A percentile compares a stretch with the other conserved stretches of the same genome.
phyloP scores from a whole-genome alignment of 2,797 vertebrate species.

The Adrianichthys oophorus region DNA sequence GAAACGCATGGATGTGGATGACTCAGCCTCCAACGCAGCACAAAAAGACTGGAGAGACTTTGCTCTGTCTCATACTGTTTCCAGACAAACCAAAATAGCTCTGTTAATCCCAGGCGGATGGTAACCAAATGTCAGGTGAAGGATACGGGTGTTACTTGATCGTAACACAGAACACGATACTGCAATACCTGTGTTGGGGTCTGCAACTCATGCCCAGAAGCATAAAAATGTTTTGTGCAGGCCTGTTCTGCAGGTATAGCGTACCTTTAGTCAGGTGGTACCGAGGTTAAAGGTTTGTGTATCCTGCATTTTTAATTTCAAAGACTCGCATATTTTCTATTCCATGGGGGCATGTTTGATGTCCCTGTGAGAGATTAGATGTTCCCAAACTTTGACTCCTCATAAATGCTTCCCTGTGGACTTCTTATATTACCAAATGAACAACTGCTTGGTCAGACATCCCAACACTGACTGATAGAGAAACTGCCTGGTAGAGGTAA shows the following conservation, averaged over 20 bases:
- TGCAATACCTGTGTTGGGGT: constrained; percentile 33
- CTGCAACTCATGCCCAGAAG: constrained; percentile 36
- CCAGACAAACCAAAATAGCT: constrained; percentile 75
- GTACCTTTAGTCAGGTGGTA: constrained; percentile 37
- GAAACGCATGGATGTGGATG: constrained; percentile 71
- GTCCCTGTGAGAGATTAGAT: too few species aligned
- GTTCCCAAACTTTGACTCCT: constrained; percentile 16
- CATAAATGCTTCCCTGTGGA: not conserved
- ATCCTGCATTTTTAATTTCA: constrained; percentile 8
- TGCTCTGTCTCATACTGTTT: constrained; percentile 67
- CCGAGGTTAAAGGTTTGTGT: constrained; percentile 22
- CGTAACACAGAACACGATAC: constrained; percentile 38
- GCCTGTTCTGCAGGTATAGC: constrained; percentile 30
- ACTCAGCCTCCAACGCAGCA: constrained; percentile 68
- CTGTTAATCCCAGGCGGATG: constrained; percentile 65
- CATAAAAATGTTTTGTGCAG: constrained; percentile 52
- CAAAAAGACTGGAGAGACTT: constrained; percentile 57
- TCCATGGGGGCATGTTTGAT: constrained; percentile 16
- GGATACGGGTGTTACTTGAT: constrained; percentile 43
- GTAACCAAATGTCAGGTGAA: constrained; percentile 69
- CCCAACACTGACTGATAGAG: constrained; percentile 6
- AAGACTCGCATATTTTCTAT: constrained; percentile 13
- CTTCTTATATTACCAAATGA: constrained; percentile 27
- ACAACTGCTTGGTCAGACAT: constrained; percentile 26
- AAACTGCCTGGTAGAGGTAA: too few species aligned